Evolutionary conservation across 2,797 vertebrate species (phyloP), one percentile per base, ranked within the genome.

Genomic region (Bradypodion ventrale): DNA sequence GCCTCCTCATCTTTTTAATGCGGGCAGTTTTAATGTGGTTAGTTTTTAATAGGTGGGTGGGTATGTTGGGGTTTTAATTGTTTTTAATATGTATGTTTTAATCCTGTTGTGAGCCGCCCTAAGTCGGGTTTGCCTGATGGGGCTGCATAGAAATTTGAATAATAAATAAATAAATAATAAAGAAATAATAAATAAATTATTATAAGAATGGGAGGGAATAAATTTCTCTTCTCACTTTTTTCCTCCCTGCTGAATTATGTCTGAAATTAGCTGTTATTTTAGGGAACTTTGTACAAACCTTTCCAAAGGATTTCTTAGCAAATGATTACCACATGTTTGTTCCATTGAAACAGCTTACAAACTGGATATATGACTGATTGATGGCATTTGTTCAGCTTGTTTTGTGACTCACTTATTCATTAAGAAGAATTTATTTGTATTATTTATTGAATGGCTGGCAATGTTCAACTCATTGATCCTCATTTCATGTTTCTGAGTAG

Each of bases 261-360:
- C 91, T 94, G 92, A 93, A 85, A 93, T 94, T 93, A 94, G 83
- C 77, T 93, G 89, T 85, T 3, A 93, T 93, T 93, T 92, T 91
- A 92, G 83, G n/a, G 86, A 87, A 81, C 0, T 0, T 76, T 82
- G 83, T 88, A 88, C 0, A 1, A 87, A 87, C 85, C 93, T 94
- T 93, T 93, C 90, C 78, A 78, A 93, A 91, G 86, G 93, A 94
- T 93, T 94, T 94, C 87, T 70, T 88, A 91, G 91, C 89, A 94
- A 94, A 94, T 93, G 91, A 93, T 87, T 93, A 93, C 92, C 94
- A 94, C 91, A 93, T 93, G 93, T 93, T 93, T 85, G 84, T 85
- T 91, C 88, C 79, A 90, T 87, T 87, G 89, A 84, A 94, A 91
- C 85, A 86, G 88, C 88, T 88, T 90, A 87, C 79, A 83, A 85